Base-by-base conservation (phyloP, 2,888 invertebrate genomes). In the Catocala nupta region DNA sequence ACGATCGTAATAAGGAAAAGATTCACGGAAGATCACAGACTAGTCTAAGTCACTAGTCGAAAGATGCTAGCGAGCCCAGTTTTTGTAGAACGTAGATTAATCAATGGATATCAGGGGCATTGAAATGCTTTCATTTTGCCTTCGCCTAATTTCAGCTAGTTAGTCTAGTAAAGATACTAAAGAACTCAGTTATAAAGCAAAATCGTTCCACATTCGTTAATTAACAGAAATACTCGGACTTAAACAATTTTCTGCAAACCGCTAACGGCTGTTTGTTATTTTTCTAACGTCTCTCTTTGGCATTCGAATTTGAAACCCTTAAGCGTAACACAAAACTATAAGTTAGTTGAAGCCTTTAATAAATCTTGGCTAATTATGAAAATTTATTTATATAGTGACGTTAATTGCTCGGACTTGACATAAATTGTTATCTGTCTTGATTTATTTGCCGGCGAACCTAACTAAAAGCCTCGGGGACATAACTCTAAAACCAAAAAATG, bases 381-480 rank as follows among this genome's bases (percentile, higher is more conserved):
- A 80, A 81, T 78, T 59, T 77, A 81, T 80, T 77, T 70, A 74
- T 63, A 72, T 68, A 63, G 62, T 63, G 70, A 81, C 85, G 78
- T 75, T 78, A 81, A 85, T 84, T 81, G 81, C 69, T 71, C 42
- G 39, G 64, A 70, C 70, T 65, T 71, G 73, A 78, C 71, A 73
- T 73, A 72, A 80, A 80, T 75, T 77, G 75, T 80, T 80, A 78
- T 77, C 71, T 67, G 62, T 65, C 63, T 68, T 80, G 76, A 83
- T 84, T 82, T 81, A 83, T 81, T 76, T 59, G 49, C 47, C 12
- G 49, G 55, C 58, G 49, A 65, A 65, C 54, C 52, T 43, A 54
- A 58, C 59, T 56, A 49, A 66, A 73, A 67, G 9, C 42, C 49
- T 39, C 34, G 50, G 42, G 48, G 55, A 52, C 49, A 52, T 34